phyloP scores from a whole-genome alignment of 2,113 vertebrate genomes.

The Menura novaehollandiae region DNA sequence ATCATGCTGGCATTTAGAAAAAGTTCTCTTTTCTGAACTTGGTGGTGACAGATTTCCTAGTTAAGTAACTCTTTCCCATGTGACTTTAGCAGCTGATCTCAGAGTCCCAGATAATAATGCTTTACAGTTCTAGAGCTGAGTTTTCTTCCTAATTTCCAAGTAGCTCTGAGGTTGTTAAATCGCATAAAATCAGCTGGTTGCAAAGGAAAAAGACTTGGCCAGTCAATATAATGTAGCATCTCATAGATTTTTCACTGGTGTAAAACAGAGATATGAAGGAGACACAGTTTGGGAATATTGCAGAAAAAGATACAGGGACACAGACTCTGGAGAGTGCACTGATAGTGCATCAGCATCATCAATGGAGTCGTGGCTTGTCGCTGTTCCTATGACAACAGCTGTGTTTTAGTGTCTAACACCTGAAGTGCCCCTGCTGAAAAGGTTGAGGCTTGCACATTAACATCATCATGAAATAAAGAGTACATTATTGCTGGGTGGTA shows the following conservation, averaged over 20 bases:
- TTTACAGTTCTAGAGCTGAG: not conserved
- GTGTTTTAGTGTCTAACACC: not conserved
- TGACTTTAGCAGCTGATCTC: conserved; percentile 20
- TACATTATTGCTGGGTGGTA: not conserved
- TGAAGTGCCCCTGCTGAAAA: not conserved
- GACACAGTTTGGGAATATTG: not conserved
- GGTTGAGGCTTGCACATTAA: not conserved
- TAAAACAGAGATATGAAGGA: not conserved
- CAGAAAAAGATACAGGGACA: not conserved
- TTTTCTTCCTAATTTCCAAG: not conserved
- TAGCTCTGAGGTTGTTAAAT: not conserved
- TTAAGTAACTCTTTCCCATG: not conserved
- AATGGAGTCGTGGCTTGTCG: not conserved
- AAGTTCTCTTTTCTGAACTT: not conserved
- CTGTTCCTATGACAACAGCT: not conserved
- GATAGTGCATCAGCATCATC: not conserved
- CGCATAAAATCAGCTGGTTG: not conserved
- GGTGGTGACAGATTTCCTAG: not conserved
- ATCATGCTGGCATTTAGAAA: not conserved
- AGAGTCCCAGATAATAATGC: not conserved
- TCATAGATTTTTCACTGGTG: not conserved
- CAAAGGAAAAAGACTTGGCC: not conserved
- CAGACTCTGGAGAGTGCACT: not conserved
- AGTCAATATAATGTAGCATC: not conserved
- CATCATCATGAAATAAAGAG: not conserved